Percentiles rank a stretch among this genome's conserved stretches.
Conservation (phyloP, 2,888 invertebrate genomes). For the Tenthredo mesomela region DNA sequence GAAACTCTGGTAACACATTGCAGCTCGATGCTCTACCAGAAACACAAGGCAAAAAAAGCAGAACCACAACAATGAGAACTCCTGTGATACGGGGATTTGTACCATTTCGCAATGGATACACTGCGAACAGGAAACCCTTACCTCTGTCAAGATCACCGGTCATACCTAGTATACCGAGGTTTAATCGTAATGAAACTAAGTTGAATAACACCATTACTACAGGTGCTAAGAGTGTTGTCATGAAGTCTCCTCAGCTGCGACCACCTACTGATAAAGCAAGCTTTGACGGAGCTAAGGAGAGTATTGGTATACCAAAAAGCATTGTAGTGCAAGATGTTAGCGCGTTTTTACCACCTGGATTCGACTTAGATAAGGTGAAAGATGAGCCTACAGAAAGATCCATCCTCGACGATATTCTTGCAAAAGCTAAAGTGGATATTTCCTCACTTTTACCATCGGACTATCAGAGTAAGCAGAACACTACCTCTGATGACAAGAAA, state of each 20-base stretch:
- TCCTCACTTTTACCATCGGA: conserved; percentile 83
- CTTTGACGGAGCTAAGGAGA: conserved; percentile 67
- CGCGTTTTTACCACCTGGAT: conserved; percentile 85
- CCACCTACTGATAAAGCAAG: conserved; percentile 83
- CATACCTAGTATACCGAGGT: conserved; percentile 60
- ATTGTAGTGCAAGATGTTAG: conserved; percentile 77
- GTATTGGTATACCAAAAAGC: background rate
- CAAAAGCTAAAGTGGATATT: conserved; percentile 77
- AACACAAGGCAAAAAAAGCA: conserved; percentile 80
- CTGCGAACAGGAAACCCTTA: conserved; percentile 67
- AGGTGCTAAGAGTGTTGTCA: conserved; percentile 46
- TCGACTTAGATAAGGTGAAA: conserved; percentile 79
- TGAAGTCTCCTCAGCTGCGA: conserved; percentile 13
- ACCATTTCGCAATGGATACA: conserved; percentile 69
- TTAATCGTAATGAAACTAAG: conserved; percentile 45
- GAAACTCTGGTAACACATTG: conserved; percentile 83
- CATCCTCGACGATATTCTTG: conserved; percentile 71
- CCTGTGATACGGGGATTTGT: conserved; percentile 72
- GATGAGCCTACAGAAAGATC: conserved; percentile 73
- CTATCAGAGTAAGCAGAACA: conserved; percentile 78
- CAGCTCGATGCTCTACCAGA: conserved; percentile 81
- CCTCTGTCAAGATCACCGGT: conserved; percentile 58
- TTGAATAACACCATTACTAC: background rate
- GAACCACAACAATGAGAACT: conserved; percentile 79
- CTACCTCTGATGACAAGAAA: conserved; percentile 37